A percentile compares a stretch with the other conserved stretches of the same genome.
Conservation (phyloP, 2,113 vertebrate genomes). For the Anoura caudifer region DNA sequence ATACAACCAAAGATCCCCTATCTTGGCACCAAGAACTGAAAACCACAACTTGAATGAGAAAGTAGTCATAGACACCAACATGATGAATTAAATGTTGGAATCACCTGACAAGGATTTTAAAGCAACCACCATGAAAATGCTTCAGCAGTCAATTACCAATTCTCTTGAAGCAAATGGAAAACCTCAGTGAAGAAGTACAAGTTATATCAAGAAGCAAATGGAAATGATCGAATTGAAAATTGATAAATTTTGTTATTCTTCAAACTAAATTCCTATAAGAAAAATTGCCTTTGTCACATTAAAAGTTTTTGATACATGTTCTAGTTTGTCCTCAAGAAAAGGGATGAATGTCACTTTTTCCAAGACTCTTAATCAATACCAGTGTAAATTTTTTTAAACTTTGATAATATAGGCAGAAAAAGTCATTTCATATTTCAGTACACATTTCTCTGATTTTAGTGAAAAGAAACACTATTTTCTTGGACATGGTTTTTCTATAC, state of each 20-base stretch:
- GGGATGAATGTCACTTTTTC: neutral
- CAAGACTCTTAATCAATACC: neutral
- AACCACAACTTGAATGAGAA: neutral
- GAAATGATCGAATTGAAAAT: neutral
- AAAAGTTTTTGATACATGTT: neutral
- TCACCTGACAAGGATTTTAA: neutral
- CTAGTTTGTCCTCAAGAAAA: neutral
- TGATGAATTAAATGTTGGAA: neutral
- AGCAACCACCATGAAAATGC: neutral
- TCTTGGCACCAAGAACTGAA: neutral
- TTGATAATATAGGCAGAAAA: neutral
- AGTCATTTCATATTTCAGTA: neutral
- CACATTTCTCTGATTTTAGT: neutral
- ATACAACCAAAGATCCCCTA: neutral
- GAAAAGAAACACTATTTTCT: neutral
- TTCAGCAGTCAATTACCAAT: neutral
- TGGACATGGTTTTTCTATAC: neutral
- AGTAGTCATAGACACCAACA: neutral
- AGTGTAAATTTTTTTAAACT: neutral
- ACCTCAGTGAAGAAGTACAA: neutral
- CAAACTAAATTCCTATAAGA: neutral
- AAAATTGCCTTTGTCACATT: neutral
- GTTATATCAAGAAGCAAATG: neutral
- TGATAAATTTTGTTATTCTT: neutral
- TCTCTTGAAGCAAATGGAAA: neutral